Evolutionary conservation across 2,888 invertebrate genomes (phyloP), one percentile per base, ranked within the genome.

Genomic region (Cynaeus angustus): DNA sequence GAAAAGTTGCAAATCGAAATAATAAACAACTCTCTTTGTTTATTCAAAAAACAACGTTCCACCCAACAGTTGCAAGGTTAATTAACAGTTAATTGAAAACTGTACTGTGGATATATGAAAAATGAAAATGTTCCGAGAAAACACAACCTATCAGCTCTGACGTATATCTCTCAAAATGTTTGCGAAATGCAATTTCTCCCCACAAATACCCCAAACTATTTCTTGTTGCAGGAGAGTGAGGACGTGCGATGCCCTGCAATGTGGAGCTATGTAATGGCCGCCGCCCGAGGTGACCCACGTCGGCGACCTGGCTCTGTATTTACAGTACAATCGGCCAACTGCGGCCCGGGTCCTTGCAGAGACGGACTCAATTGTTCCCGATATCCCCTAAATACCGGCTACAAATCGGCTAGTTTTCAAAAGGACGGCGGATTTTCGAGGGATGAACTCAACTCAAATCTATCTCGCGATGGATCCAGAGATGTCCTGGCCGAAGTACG

Each of bases 231-330:
- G 74, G 72, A 59, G 69, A 48, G 41, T 53, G 69, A 65, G 52
- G 65, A 71, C 75, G 75, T 75, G 74, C 74, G 58, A 75, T 82
- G 83, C 79, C 75, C 81, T 78, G 86, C 84, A 82, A 92, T 91
- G 91, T 91, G 91, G 91, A 90, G 91, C 72, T 91, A 91, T 86
- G 91, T 92, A 85, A 89, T 91, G 86, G 91, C 91, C 75, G 90
- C 91, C 73, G 89, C 91, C 79, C 89, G 91, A 81, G 89, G 91
- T 84, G 90, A 91, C 86, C 87, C 88, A 79, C 88, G 89, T 71
- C 79, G 82, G 64, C 78, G 80, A 71, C 78, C 81, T 72, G 81
- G 82, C 66, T 79, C 83, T 30, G 82, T 84, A 46, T 83, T 83
- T 73, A 83, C 83, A 45, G 83, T 83, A 65, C 83, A 83, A 75